These are phyloP conservation scores for Coenonympha arcania DNA, from an alignment of 2,888 invertebrate species.

Conservation along the genomic window DNA sequence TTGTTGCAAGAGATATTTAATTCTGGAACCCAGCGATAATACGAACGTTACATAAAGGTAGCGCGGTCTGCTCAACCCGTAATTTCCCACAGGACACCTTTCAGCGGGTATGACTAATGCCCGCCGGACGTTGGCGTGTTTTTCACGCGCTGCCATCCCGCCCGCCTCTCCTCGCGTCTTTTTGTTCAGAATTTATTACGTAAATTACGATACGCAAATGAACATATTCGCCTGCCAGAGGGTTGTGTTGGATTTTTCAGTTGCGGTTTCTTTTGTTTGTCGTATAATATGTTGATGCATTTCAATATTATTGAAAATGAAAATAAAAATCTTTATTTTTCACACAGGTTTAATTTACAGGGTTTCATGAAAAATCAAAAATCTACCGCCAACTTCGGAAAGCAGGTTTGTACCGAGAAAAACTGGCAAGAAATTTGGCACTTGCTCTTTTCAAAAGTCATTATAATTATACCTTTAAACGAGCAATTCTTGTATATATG, in stretches of 20 bases:
- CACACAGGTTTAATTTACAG: too few species aligned
- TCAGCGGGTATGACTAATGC: constrained; percentile 66
- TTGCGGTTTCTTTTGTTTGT: background rate
- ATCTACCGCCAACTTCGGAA: too few species aligned
- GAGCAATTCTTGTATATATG: too few species aligned
- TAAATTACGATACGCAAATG: constrained; percentile 23
- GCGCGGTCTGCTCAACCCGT: constrained; percentile 39
- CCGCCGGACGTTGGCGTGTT: constrained; percentile 46
- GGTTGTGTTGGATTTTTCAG: background rate
- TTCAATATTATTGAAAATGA: too few species aligned
- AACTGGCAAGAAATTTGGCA: too few species aligned
- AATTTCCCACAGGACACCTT: constrained; percentile 69
- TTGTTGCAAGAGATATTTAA: background rate
- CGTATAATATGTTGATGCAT: too few species aligned
- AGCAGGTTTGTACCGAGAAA: too few species aligned
- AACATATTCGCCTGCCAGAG: background rate
- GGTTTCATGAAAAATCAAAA: too few species aligned
- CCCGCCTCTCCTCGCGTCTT: constrained; percentile 20
- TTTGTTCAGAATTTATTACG: constrained; percentile 25
- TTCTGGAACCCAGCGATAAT: constrained; percentile 16
- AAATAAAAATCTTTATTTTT: too few species aligned
- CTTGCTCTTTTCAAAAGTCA: too few species aligned
- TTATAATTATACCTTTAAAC: too few species aligned
- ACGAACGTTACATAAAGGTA: constrained; percentile 25
- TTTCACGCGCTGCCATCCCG: constrained; percentile 29